These are phyloP conservation scores for Platyscapa corneri DNA, from an alignment of 1,140 invertebrate genomes.

Conservation along the genomic window DNA sequence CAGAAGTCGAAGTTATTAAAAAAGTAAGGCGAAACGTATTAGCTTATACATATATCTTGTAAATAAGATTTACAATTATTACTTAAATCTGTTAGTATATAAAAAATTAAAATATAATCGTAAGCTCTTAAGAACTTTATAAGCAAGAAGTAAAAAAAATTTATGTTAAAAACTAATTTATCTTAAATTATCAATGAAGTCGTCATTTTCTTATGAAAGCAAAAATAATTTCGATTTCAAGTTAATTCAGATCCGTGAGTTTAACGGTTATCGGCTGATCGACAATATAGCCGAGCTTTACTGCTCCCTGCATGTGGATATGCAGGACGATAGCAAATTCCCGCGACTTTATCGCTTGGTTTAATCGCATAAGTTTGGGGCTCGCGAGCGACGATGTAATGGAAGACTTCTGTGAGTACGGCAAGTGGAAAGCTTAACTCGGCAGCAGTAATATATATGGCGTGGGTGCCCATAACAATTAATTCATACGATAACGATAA, in stretches of 20 bases:
- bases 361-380: constrained; percentile 9
- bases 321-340: constrained; percentile 14
- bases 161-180: neutral
- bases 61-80: no score
- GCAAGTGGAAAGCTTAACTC: neutral
- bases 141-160: no score
- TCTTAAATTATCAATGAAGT: neutral
- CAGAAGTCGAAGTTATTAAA: no score
- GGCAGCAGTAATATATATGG: neutral
- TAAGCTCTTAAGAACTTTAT: no score
- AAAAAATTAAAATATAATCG: no score
- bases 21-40: no score
- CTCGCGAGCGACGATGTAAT: neutral
- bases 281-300: neutral
- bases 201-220: neutral
- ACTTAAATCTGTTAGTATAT: neutral
- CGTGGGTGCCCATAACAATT: neutral
- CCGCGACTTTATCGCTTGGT: neutral
- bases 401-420: neutral
- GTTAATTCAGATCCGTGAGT: neutral
- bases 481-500: neutral
- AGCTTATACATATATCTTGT: no score
- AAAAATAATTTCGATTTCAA: neutral
- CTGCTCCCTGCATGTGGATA: neutral
- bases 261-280: constrained; percentile 8